These are phyloP conservation scores for Notospermus geniculatus DNA, from an alignment of 1,140 invertebrate genomes.

Conservation along the genomic window DNA sequence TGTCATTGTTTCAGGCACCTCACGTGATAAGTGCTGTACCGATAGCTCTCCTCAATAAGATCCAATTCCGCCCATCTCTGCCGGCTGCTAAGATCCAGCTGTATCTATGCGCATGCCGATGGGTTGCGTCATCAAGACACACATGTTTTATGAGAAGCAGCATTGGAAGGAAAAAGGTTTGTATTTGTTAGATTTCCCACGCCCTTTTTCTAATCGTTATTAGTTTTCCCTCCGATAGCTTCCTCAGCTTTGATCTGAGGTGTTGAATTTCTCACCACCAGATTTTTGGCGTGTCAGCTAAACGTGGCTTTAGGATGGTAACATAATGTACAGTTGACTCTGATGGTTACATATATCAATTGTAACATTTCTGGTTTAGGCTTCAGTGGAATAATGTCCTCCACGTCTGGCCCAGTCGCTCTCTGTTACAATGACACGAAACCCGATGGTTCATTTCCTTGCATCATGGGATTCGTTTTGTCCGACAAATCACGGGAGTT, in stretches of 20 bases:
- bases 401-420: slow-evolving; percentile 23
- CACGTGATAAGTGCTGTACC: slow-evolving; percentile 51
- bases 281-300: slow-evolving; percentile 18
- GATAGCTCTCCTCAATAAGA: slow-evolving; percentile 48
- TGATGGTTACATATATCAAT: slow-evolving; percentile 51
- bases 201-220: too few species aligned
- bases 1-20: slow-evolving; percentile 28
- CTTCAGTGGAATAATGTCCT: slow-evolving; percentile 20
- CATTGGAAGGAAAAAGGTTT: slow-evolving; percentile 53
- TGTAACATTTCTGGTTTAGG: slow-evolving; percentile 26
- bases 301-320: background rate
- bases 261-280: background rate
- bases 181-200: background rate
- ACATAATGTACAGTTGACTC: slow-evolving; percentile 45
- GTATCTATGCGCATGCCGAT: slow-evolving; percentile 52
- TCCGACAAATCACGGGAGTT: slow-evolving; percentile 18
- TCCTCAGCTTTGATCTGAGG: too few species aligned
- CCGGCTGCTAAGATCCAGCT: slow-evolving; percentile 47
- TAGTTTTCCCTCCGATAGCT: too few species aligned
- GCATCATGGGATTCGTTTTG: slow-evolving; percentile 49
- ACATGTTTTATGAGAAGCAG: slow-evolving; percentile 47
- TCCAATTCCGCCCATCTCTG: slow-evolving; percentile 50
- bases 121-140: slow-evolving; percentile 53
- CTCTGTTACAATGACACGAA: slow-evolving; percentile 49
- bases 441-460: slow-evolving; percentile 47